Conservation (phyloP, 2,797 vertebrate genomes). For the Sarcoramphus papa region DNA sequence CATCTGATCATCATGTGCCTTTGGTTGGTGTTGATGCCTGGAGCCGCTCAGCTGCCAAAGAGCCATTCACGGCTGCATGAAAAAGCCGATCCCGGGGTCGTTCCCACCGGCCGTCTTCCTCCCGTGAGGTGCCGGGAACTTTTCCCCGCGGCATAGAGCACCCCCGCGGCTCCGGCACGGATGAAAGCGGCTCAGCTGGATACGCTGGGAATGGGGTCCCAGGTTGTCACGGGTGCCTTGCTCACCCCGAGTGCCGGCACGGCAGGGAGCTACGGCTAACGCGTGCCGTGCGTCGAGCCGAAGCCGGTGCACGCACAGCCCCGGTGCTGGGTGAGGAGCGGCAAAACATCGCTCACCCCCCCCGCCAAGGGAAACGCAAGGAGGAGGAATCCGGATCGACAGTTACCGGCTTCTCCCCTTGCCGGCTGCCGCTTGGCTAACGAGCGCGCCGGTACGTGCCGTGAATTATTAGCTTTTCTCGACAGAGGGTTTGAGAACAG, state of each 20-base stretch:
- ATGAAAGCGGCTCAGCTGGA: neutral
- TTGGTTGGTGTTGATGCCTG: constrained; percentile 10
- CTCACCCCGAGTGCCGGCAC: rapidly evolving
- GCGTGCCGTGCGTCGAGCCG: rapidly evolving
- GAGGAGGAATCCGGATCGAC: rapidly evolving
- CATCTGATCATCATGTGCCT: constrained; percentile 57
- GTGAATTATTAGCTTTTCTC: neutral
- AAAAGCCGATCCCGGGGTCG: neutral
- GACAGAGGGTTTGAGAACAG: neutral
- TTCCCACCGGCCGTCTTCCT: neutral
- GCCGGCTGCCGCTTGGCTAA: neutral
- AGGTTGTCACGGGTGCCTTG: no score
- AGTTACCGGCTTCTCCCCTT: neutral
- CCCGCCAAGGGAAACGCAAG: neutral
- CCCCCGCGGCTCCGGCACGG: rapidly evolving
- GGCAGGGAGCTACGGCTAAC: neutral
- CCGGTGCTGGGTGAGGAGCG: rapidly evolving
- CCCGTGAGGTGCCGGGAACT: rapidly evolving
- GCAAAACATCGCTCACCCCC: neutral
- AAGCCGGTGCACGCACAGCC: no score
- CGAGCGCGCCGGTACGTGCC: neutral
- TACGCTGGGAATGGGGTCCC: rapidly evolving
- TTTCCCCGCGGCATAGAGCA: neutral
- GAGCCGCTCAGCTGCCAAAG: constrained; percentile 10
- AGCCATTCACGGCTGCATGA: neutral